These are phyloP conservation scores for Sparidentex hasta DNA, from an alignment of 2,797 vertebrate species.

Conservation along the genomic window DNA sequence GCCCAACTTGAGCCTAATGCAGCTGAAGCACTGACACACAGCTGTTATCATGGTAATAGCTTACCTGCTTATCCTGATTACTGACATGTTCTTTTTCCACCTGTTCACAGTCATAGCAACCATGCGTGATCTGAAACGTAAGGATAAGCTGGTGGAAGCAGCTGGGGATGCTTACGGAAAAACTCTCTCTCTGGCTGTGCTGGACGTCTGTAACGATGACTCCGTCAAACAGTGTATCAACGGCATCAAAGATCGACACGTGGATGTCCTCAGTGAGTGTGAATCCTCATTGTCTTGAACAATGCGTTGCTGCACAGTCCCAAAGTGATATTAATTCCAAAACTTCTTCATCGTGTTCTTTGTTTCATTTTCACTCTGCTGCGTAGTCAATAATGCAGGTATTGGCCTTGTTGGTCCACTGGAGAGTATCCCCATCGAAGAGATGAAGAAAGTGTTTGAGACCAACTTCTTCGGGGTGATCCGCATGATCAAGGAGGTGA, in stretches of 20 bases:
- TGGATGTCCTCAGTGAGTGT: constrained; percentile 84
- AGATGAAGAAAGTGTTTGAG: constrained; percentile 88
- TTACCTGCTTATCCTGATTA: no score
- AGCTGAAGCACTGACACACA: no score
- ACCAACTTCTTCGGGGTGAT: constrained; percentile 89
- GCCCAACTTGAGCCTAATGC: no score
- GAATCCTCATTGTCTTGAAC: not conserved
- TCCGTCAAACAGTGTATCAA: constrained; percentile 86
- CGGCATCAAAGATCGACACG: constrained; percentile 84
- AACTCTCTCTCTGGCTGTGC: constrained; percentile 77
- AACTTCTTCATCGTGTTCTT: not conserved
- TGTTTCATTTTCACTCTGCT: not conserved
- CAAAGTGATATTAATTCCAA: not conserved
- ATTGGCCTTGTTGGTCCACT: constrained; percentile 87
- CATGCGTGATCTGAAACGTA: constrained; percentile 84
- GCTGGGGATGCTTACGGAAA: constrained; percentile 81
- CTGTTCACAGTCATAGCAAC: constrained; percentile 81
- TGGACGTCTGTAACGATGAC: constrained; percentile 86
- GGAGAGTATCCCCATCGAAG: constrained; percentile 86
- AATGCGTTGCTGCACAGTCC: not conserved
- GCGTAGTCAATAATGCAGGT: constrained; percentile 89
- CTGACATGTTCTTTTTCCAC: not conserved
- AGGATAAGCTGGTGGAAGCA: constrained; percentile 82
- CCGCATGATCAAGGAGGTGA: constrained; percentile 89
- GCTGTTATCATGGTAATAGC: no score